phyloP scores from a whole-genome alignment of 2,888 invertebrate species.

The Philonicus albiceps region DNA sequence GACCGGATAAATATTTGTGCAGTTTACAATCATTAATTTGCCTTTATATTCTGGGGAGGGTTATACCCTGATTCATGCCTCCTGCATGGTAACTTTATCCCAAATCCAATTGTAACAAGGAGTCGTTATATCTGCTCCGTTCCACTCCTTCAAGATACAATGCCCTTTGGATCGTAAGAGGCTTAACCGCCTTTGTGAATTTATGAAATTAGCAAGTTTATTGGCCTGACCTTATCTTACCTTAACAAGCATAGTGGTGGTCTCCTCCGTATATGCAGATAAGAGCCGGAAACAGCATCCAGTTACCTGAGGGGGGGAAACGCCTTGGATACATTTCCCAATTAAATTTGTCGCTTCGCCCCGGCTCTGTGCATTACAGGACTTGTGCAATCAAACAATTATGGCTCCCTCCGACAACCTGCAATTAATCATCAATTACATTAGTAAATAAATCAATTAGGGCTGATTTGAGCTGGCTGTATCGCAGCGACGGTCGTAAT shows the following conservation, averaged over 20 bases:
- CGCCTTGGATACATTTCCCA: background rate
- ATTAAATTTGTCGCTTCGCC: background rate
- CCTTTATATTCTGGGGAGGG: background rate
- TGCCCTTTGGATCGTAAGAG: background rate
- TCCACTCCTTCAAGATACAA: background rate
- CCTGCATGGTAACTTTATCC: background rate
- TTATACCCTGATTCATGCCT: background rate
- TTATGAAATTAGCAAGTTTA: background rate
- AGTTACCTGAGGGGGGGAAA: background rate
- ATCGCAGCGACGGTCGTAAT: background rate
- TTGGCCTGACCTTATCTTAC: background rate
- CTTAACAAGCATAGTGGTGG: background rate
- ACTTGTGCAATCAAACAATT: background rate
- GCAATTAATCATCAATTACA: slow-evolving; percentile 33
- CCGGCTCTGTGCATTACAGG: background rate
- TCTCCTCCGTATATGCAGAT: background rate
- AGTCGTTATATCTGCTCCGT: background rate
- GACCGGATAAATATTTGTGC: background rate
- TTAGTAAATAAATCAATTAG: slow-evolving; percentile 37
- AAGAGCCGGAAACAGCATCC: background rate
- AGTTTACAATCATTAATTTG: background rate
- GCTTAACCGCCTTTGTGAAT: background rate
- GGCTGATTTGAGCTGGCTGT: background rate
- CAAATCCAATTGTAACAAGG: background rate
- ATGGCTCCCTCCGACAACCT: background rate